These are phyloP conservation scores for Lasioglossum leucozonium DNA, from an alignment of 2,888 invertebrate genomes.

Conservation along the genomic window DNA sequence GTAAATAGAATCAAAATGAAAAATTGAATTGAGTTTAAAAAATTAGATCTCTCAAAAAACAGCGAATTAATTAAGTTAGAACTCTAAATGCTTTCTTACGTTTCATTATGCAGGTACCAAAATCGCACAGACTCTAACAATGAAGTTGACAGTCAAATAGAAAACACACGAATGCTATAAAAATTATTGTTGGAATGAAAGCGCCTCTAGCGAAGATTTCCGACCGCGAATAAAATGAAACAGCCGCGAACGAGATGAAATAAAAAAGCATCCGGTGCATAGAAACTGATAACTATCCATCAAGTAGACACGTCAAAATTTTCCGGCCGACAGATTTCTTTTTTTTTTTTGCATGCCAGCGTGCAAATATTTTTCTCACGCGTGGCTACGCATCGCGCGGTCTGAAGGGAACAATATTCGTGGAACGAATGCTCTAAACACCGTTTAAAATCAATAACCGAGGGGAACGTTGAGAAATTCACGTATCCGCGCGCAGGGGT, in stretches of 20 bases:
- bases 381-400: background rate
- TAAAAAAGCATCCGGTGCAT: background rate
- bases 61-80: too few relatives aligned
- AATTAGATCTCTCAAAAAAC: too few relatives aligned
- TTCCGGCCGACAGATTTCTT: background rate
- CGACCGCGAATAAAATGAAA: background rate
- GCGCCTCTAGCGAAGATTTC: background rate
- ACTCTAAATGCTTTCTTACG: background rate
- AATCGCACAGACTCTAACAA: background rate
- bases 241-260: background rate
- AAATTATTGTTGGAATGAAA: background rate
- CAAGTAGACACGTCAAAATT: background rate
- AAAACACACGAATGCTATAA: background rate
- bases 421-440: slow-evolving; percentile 26
- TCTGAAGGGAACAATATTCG: background rate
- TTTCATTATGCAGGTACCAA: too few relatives aligned
- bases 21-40: too few relatives aligned
- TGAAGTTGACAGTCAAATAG: background rate
- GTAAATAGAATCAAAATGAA: background rate
- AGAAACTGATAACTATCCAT: slow-evolving; percentile 7
- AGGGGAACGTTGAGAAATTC: slow-evolving; percentile 40
- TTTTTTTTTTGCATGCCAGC: too few relatives aligned
- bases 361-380: background rate
- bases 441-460: slow-evolving; percentile 54
- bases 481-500: slow-evolving; percentile 21